These are phyloP conservation scores for Andrena bicolor DNA, from an alignment of 2,888 invertebrate species.

Conservation along the genomic window DNA sequence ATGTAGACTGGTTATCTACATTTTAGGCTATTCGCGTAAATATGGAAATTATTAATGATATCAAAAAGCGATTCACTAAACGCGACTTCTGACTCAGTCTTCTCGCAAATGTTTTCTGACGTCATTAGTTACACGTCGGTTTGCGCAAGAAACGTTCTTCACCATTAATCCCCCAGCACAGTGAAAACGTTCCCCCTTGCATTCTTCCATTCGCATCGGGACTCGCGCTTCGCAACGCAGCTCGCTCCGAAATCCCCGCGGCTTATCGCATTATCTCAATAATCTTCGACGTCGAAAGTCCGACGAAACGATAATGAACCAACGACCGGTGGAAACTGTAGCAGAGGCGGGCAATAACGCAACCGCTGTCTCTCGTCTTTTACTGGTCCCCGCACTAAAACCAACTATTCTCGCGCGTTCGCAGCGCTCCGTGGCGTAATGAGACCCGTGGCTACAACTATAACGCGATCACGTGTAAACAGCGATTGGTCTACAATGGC, in stretches of 20 bases:
- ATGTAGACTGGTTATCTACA: too few species aligned
- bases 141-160: background rate
- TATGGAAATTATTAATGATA: too few species aligned
- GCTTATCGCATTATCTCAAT: constrained; percentile 57
- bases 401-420: constrained; percentile 63
- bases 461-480: constrained; percentile 71
- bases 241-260: constrained; percentile 38
- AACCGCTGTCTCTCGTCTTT: constrained; percentile 55
- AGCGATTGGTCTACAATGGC: constrained; percentile 53
- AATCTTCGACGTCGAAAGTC: constrained; percentile 48
- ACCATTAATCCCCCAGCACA: background rate
- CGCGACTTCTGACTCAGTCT: too few species aligned
- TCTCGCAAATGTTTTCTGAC: too few species aligned
- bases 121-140: background rate
- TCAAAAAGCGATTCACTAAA: too few species aligned
- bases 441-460: constrained; percentile 56
- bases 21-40: too few species aligned
- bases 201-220: constrained; percentile 3
- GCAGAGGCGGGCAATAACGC: constrained; percentile 45
- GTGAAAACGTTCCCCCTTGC: background rate
- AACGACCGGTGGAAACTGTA: constrained; percentile 22
- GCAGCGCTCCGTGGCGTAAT: constrained; percentile 52
- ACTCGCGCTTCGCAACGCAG: constrained; percentile 28
- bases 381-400: constrained; percentile 62
- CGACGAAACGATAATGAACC: constrained; percentile 52